Base-by-base conservation (phyloP, 2,888 invertebrate species). In the Noctua pronuba region DNA sequence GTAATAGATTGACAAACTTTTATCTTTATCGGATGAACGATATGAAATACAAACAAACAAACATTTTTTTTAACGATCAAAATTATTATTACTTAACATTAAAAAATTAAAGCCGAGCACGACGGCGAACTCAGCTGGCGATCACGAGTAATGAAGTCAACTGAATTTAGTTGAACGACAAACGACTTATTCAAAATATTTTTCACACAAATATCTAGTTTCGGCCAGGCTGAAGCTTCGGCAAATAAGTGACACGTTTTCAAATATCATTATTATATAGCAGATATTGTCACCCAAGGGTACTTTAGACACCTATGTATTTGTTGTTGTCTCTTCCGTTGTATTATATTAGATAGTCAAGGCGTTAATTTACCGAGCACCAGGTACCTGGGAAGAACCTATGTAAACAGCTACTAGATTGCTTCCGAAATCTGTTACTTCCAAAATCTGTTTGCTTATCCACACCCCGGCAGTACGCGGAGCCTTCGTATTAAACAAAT, bases 381-480 rank as follows among this genome's bases (percentile, higher is more conserved):
- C 69, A 70, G 75, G 77, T 84, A 89, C 84, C 83, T 88, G 79
- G 73, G 85, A 86, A 83, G 89, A 89, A 88, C 91, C 92, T 91
- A 91, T 88, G 89, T 88, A 90, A 91, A 92, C 93, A 92, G 21
- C 77, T 79, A 83, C 85, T 88, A 91, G 91, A 93, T 93, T 92
- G 92, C 91, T 92, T 92, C 90, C 90, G 80, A 88, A 93, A 92
- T 91, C 90, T 90, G 91, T 92, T 91, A 92, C 91, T 92, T 92
- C 89, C 89, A 84, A 88, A 92, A 92, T 92, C 91, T 91, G 92
- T 92, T 92, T 93, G 91, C 85, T 89, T 86, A 91, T 88, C 86
- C 88, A 91, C 90, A 90, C 89, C 90, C 86, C 83, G 75, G 68
- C 80, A 79, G 82, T 69, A 72, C 78, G 77, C 75, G 83, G 86